These are phyloP conservation scores for Cepphus grylle DNA, from an alignment of 2,113 vertebrate species.

Conservation along the genomic window DNA sequence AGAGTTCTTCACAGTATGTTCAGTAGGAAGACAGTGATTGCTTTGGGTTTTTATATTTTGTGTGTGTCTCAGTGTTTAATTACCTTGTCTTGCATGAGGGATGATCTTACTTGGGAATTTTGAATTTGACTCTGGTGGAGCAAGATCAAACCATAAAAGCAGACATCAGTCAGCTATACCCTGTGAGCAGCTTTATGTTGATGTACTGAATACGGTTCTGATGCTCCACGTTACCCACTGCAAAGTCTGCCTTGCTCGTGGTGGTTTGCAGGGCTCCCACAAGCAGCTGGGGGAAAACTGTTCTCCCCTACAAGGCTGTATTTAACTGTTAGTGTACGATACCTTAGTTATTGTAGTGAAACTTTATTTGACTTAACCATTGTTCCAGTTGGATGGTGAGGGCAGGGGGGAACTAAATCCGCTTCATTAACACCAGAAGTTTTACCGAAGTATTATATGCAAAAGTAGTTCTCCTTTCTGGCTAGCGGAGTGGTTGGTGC, in stretches of 20 bases:
- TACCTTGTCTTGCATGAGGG: not conserved
- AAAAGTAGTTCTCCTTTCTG: not conserved
- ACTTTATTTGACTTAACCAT: not conserved
- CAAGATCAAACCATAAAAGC: not conserved
- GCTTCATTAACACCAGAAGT: not conserved
- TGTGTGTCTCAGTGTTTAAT: not conserved
- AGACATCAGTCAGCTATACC: not conserved
- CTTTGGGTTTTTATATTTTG: not conserved
- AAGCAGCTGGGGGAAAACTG: not conserved
- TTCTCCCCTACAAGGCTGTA: not conserved
- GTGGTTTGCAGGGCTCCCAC: not conserved
- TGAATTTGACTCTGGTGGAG: not conserved
- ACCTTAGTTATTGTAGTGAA: not conserved
- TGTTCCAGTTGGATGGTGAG: not conserved
- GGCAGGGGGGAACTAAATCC: not conserved
- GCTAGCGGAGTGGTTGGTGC: not conserved
- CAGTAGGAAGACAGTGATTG: not conserved
- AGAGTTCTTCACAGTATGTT: not conserved
- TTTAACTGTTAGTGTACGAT: not conserved
- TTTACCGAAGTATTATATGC: not conserved
- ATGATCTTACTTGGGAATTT: not conserved
- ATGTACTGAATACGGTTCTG: accelerated
- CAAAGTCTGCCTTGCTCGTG: not conserved
- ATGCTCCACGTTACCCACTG: not conserved
- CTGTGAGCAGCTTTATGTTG: not conserved